These are phyloP conservation scores for Anthoscopus minutus DNA, from an alignment of 2,113 vertebrate genomes.

Conservation along the genomic window DNA sequence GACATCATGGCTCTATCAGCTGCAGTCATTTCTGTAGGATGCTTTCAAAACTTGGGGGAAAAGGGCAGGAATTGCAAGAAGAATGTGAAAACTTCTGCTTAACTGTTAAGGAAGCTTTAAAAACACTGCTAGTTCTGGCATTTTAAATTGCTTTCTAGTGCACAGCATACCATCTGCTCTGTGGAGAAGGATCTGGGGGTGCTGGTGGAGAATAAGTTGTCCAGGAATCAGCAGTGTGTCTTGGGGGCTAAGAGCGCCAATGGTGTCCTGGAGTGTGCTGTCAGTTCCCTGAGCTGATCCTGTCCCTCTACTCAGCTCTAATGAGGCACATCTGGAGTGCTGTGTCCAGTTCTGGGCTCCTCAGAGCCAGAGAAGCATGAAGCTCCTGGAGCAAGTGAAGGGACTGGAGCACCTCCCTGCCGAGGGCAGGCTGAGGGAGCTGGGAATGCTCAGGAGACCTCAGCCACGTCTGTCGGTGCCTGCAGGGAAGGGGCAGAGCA, in stretches of 20 bases:
- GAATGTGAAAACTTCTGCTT: neutral
- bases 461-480: rapidly evolving
- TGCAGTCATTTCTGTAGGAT: neutral
- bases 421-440: neutral
- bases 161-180: neutral
- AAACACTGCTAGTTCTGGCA: neutral
- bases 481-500: neutral
- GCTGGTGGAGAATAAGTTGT: neutral
- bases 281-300: neutral
- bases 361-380: neutral
- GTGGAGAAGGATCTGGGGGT: neutral
- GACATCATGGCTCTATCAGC: neutral
- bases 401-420: neutral
- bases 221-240: neutral
- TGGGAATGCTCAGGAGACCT: neutral
- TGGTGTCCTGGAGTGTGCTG: neutral
- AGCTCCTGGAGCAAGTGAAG: neutral
- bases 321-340: neutral
- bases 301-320: neutral
- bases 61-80: neutral
- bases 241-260: neutral
- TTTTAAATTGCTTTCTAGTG: neutral
- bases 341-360: neutral
- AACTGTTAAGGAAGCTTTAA: neutral
- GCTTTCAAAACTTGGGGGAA: neutral